Evolutionary conservation across 2,888 invertebrate genomes (phyloP).

Genomic region (Entomobrya multifasciata): DNA sequence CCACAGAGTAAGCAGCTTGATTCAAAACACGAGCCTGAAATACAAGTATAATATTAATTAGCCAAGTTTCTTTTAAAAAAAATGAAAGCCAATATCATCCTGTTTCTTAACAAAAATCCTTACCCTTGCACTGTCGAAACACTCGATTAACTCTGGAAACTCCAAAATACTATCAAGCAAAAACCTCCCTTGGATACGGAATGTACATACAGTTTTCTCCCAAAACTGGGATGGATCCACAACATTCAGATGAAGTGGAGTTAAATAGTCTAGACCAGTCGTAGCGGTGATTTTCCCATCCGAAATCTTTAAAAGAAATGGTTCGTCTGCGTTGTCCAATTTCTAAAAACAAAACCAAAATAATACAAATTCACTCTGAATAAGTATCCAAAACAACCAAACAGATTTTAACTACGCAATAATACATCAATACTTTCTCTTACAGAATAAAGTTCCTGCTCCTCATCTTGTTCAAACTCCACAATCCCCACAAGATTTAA

Average conservation of each 20-base stretch:
- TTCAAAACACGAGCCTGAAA: slow-evolving; percentile 73
- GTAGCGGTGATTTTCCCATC: slow-evolving; percentile 76
- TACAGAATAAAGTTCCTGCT: slow-evolving; percentile 77
- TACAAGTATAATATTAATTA: background rate
- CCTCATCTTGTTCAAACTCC: slow-evolving; percentile 77
- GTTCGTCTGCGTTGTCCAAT: slow-evolving; percentile 74
- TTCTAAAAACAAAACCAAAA: slow-evolving; percentile 54
- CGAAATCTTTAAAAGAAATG: slow-evolving; percentile 76
- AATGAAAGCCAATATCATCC: too few relatives aligned
- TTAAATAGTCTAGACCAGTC: slow-evolving; percentile 76
- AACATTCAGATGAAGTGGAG: slow-evolving; percentile 73
- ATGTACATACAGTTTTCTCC: slow-evolving; percentile 77
- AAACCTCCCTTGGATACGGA: slow-evolving; percentile 78
- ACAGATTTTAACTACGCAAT: too few relatives aligned
- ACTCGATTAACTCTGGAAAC: slow-evolving; percentile 75
- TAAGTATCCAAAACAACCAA: too few relatives aligned
- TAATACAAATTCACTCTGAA: background rate
- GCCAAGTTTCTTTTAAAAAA: too few relatives aligned
- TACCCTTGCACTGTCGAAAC: slow-evolving; percentile 77
- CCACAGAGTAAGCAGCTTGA: slow-evolving; percentile 76
- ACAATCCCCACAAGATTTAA: slow-evolving; percentile 76
- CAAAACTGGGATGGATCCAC: slow-evolving; percentile 75
- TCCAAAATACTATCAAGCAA: slow-evolving; percentile 77
- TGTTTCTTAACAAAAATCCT: too few relatives aligned
- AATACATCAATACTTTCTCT: background rate